These are phyloP conservation scores for Numida meleagris DNA, from an alignment of 2,113 vertebrate genomes.

Conservation along the genomic window DNA sequence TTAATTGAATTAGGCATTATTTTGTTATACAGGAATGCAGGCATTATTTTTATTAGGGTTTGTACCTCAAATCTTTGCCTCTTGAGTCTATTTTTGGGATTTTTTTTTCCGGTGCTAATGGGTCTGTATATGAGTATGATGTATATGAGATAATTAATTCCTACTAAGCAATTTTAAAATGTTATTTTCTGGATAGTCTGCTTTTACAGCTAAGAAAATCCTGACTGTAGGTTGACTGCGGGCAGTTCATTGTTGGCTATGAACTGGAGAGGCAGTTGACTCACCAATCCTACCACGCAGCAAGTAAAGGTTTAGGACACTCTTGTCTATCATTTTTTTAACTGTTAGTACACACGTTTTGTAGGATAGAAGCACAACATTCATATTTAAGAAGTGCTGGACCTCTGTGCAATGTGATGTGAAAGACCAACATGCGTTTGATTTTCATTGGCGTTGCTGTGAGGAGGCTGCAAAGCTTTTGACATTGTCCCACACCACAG, in stretches of 20 bases:
- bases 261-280: neutral
- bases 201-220: neutral
- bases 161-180: neutral
- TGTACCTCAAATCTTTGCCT: neutral
- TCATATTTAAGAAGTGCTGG: neutral
- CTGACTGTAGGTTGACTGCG: neutral
- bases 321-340: neutral
- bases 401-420: neutral
- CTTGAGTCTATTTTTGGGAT: neutral
- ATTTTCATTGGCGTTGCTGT: neutral
- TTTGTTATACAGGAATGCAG: neutral
- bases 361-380: neutral
- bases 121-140: too few relatives aligned
- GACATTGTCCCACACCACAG: too few relatives aligned
- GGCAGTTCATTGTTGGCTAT: neutral
- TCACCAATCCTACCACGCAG: neutral
- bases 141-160: neutral
- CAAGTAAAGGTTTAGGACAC: neutral
- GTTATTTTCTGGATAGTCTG: neutral
- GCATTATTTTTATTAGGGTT: neutral
- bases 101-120: neutral
- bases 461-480: neutral
- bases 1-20: neutral
- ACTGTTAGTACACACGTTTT: neutral
- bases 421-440: fast-evolving